Base-by-base conservation (phyloP, 2,888 invertebrate genomes). In the Atherix ibis region DNA sequence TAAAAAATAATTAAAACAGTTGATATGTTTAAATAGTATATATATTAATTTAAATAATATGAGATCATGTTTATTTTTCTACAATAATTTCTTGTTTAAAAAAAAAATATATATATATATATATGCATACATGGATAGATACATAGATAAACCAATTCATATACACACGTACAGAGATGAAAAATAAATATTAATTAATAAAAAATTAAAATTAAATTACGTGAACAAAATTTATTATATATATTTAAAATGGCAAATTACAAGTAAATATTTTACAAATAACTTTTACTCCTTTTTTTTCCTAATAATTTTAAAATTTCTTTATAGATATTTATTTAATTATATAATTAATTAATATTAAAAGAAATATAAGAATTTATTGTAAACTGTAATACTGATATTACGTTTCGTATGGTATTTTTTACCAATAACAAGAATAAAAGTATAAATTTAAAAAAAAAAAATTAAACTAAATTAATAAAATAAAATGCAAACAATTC, bases 331-430 rank as follows among this genome's bases (percentile, higher is more conserved):
- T 22, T 22, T 22, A 8, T 22, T 22, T 10, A 8, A 8, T 22
- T 22, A 22, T 22, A 22, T 22, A 4, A 28, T 14, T 14, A 28
- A 14, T 12, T 12, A 15, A 28, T 14, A 22, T 8, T 4, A 18
- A 22, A 18, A 30, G 32, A 33, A n/a, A n/a, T n/a, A n/a, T n/a
- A n/a, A n/a, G n/a, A 26, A 35, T 39, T 27, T 40, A 52, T 49
- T 53, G 59, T 61, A 62, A 62, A 61, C 56, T 64, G 65, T 67
- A 66, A 67, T 66, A 55, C 61, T 54, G 52, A 56, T 49, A 65
- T 65, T 66, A 67, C 65, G 63, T 66, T 66, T 60, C 60, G 66
- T 68, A 67, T 66, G 66, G 66, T 67, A 66, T 64, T 66, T n/a
- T n/a, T 66, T 66, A 66, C 65, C 65, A 65, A 37, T 34, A 34